Evolutionary conservation across 2,797 vertebrate species (phyloP).

Genomic region (Falco cherrug): DNA sequence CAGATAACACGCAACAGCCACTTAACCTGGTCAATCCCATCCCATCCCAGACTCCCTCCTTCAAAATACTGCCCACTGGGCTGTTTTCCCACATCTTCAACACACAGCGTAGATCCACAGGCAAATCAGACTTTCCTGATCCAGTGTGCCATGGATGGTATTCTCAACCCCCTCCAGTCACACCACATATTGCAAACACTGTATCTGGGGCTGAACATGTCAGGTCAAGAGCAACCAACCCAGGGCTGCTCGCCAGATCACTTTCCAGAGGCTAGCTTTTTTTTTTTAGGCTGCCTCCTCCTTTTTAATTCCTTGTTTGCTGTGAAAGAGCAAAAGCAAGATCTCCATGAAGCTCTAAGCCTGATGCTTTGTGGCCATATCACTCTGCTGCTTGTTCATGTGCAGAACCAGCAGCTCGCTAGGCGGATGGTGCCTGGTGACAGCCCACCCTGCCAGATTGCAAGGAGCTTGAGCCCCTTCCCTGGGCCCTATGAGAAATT

Average conservation of each 20-base stretch:
- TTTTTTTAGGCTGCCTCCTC: neutral
- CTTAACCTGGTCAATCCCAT: neutral
- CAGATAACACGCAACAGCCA: neutral
- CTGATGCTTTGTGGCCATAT: neutral
- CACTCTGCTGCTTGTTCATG: neutral
- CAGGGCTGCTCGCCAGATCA: neutral
- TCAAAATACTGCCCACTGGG: neutral
- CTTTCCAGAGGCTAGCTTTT: neutral
- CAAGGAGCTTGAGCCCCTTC: neutral
- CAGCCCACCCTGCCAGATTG: too few relatives aligned
- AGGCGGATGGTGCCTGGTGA: neutral
- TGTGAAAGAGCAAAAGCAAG: neutral
- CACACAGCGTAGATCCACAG: neutral
- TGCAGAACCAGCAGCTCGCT: neutral
- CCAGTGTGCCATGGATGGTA: neutral
- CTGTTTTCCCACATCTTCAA: neutral
- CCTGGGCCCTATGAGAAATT: neutral
- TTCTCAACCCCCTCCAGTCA: neutral
- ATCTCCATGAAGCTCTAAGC: neutral
- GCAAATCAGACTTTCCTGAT: neutral
- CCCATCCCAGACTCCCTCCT: neutral
- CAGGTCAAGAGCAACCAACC: neutral
- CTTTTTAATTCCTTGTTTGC: neutral
- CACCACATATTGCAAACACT: neutral
- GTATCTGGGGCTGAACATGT: rapidly evolving